A percentile compares a stretch with the other conserved stretches of the same genome.
Conservation (phyloP, 1,140 invertebrate species). For the Heliconius himera region DNA sequence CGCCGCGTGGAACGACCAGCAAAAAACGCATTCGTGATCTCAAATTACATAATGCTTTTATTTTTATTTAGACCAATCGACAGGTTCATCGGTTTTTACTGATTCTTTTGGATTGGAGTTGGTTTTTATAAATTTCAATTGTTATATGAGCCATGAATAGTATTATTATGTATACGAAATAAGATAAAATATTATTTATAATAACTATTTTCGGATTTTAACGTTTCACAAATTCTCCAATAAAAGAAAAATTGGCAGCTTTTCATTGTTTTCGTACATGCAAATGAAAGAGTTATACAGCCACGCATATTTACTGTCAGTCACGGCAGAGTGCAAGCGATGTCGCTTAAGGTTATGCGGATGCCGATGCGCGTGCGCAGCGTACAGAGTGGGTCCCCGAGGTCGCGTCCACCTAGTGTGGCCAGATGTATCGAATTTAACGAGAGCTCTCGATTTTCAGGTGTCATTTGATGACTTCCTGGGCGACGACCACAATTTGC, state of each 20-base stretch:
- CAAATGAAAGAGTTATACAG: constrained; percentile 9
- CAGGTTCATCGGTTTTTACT: constrained; percentile 48
- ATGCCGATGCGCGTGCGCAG: constrained; percentile 61
- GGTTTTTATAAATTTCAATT: neutral
- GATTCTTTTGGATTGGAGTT: constrained; percentile 2
- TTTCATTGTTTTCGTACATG: neutral
- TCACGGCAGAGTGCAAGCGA: constrained; percentile 41
- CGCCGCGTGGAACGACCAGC: constrained; percentile 59
- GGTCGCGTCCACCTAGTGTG: constrained; percentile 47
- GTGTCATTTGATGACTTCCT: constrained; percentile 13
- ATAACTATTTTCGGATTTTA: neutral
- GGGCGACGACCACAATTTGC: neutral
- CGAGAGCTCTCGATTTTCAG: constrained; percentile 8
- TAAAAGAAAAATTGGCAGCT: neutral
- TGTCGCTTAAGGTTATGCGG: constrained; percentile 67
- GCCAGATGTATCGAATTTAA: constrained; percentile 18
- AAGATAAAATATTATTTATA: too few species aligned
- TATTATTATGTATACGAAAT: too few species aligned
- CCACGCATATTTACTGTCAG: neutral
- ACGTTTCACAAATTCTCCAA: neutral
- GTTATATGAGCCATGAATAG: neutral
- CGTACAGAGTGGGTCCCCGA: constrained; percentile 53
- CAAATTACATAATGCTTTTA: constrained; percentile 59
- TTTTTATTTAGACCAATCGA: constrained; percentile 57
- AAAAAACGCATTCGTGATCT: constrained; percentile 66